phyloP scores from a whole-genome alignment of 1,140 invertebrate genomes.

The Nomia melanderi region DNA sequence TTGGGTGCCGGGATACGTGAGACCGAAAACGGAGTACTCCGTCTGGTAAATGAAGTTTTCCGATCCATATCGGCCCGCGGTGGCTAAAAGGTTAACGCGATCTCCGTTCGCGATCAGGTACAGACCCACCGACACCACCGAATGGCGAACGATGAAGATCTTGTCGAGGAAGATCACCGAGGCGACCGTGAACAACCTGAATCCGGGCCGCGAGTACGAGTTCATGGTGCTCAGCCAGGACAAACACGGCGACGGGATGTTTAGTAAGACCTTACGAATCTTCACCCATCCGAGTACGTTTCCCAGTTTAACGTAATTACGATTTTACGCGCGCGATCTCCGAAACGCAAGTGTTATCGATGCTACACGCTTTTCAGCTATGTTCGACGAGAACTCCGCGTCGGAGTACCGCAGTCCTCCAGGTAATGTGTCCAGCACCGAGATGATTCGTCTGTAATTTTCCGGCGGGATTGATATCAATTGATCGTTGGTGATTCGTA shows the following conservation, averaged over 20 bases:
- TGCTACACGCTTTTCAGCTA: constrained; percentile 53
- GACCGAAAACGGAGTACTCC: constrained; percentile 90
- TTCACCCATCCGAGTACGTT: constrained; percentile 84
- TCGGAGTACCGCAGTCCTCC: constrained; percentile 70
- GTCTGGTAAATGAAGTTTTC: constrained; percentile 88
- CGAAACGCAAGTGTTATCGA: too few relatives aligned
- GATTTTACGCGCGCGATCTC: background rate
- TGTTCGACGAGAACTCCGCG: constrained; percentile 69
- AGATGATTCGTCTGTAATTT: background rate
- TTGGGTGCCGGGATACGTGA: constrained; percentile 93
- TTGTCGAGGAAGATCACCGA: constrained; percentile 86
- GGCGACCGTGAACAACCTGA: constrained; percentile 89
- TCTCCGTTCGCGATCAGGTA: constrained; percentile 77
- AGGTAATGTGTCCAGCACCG: constrained; percentile 61
- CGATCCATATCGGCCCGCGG: too few relatives aligned
- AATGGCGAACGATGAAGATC: constrained; percentile 90
- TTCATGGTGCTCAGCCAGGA: constrained; percentile 95
- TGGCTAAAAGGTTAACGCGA: too few relatives aligned
- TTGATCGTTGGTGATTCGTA: background rate
- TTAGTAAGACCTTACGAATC: constrained; percentile 91
- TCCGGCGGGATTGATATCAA: too few relatives aligned
- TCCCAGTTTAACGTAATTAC: background rate
- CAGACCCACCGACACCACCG: constrained; percentile 85
- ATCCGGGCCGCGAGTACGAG: constrained; percentile 91
- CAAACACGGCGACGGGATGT: constrained; percentile 92